Conservation (phyloP, 2,113 vertebrate genomes). For the Scomber colias region DNA sequence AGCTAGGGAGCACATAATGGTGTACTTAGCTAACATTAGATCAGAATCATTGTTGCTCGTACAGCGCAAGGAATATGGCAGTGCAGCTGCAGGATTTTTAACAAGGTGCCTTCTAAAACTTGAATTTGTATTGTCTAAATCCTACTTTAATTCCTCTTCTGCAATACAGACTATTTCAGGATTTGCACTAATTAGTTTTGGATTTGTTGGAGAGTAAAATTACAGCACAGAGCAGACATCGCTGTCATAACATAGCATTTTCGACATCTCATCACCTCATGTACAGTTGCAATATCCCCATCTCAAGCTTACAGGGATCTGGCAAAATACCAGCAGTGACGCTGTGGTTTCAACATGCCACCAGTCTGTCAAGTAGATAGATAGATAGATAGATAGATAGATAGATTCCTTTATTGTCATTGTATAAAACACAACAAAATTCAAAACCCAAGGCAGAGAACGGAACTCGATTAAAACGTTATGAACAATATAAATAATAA, state of each 20-base stretch:
- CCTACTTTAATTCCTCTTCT: not conserved
- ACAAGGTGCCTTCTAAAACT: conserved; percentile 17
- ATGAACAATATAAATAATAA: too few relatives aligned
- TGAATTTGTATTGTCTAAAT: conserved; percentile 31
- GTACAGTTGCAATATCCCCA: not conserved
- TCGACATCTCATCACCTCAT: too few relatives aligned
- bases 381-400: too few relatives aligned
- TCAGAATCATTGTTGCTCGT: conserved; percentile 54
- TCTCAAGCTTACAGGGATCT: not conserved
- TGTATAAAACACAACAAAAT: too few relatives aligned
- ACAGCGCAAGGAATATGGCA: conserved; percentile 31
- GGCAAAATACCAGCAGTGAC: conserved; percentile 3
- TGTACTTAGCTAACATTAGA: conserved; percentile 74
- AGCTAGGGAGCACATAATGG: conserved; percentile 67
- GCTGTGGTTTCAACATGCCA: not conserved
- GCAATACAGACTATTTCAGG: conserved; percentile 5
- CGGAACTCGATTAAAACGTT: too few relatives aligned
- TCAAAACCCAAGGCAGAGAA: too few relatives aligned
- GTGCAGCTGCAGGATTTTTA: conserved; percentile 46
- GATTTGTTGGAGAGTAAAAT: conserved; percentile 32
- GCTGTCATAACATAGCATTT: too few relatives aligned
- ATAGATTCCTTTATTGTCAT: too few relatives aligned
- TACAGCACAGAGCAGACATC: not conserved
- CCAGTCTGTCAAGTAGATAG: too few relatives aligned
- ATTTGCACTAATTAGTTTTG: conserved; percentile 1